Base-by-base conservation (phyloP, 2,888 invertebrate genomes). In the Spialia ferax region DNA sequence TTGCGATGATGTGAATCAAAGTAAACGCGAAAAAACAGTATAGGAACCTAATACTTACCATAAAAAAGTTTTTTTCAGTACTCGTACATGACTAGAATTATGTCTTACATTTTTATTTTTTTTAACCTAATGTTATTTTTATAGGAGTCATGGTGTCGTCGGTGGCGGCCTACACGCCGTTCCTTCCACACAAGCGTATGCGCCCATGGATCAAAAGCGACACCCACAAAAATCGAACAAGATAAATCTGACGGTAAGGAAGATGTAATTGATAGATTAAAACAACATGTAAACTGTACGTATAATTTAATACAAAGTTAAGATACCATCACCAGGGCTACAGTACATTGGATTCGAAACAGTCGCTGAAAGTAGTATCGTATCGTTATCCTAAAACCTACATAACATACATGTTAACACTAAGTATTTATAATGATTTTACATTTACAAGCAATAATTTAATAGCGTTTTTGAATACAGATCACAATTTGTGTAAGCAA, bases 61-160 rank as follows among this genome's bases (percentile, higher is more conserved):
- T n/a, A n/a, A n/a, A n/a, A n/a, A n/a, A n/a, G n/a, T n/a, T n/a
- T n/a, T n/a, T n/a, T n/a, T n/a, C n/a, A n/a, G n/a, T n/a, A n/a
- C n/a, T n/a, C n/a, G n/a, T n/a, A n/a, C n/a, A n/a, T n/a, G n/a
- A n/a, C n/a, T n/a, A n/a, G n/a, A n/a, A n/a, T 42, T 42, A 8
- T 32, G n/a, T 1, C 29, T 59, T 55, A 15, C 29, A 10, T n/a
- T n/a, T n/a, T n/a, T n/a, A n/a, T n/a, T n/a, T n/a, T 55, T 50
- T n/a, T 50, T 50, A 26, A 55, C 8, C 7, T 32, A 20, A 5
- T 18, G 55, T 56, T 69, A 62, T 70, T 57, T 77, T 88, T 85
- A 35, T 84, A 96, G 95, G 95, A 95, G 88, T 95, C 95, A 70
- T 95, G 95, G 95, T 95, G 95, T 85, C 93, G 95, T 72, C 91